A percentile compares a stretch with the other conserved stretches of the same genome.
phyloP scores from a whole-genome alignment of 1,140 invertebrate species.

The Delia radicum region DNA sequence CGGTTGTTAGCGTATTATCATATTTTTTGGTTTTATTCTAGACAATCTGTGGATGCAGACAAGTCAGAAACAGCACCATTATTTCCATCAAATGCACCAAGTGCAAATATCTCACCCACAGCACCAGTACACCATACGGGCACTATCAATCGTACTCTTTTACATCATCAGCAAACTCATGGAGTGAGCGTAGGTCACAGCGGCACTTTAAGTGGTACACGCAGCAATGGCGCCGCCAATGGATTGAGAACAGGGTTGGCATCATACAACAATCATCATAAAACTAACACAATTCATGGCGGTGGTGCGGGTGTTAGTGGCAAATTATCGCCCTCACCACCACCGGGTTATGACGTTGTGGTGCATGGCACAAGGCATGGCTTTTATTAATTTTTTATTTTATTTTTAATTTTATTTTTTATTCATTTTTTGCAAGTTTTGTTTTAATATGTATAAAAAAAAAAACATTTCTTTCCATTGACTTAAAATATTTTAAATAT shows the following conservation, averaged over 20 bases:
- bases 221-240: constrained; percentile 38
- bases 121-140: constrained; percentile 44
- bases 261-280: constrained; percentile 42
- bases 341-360: constrained; percentile 55
- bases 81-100: constrained; percentile 52
- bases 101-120: constrained; percentile 51
- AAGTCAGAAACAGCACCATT: constrained; percentile 48
- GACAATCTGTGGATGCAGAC: constrained; percentile 46
- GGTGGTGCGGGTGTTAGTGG: constrained; percentile 30
- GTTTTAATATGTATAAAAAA: too few species aligned
- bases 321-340: constrained; percentile 46
- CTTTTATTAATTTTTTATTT: constrained; percentile 43
- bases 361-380: constrained; percentile 58
- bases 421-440: constrained; percentile 13
- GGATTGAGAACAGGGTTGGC: constrained; percentile 55
- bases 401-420: constrained; percentile 17
- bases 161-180: constrained; percentile 51
- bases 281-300: constrained; percentile 46
- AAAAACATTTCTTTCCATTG: too few species aligned
- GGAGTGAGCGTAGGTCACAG: constrained; percentile 27
- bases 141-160: constrained; percentile 52
- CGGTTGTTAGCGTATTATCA: background rate
- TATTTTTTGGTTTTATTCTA: constrained; percentile 12
- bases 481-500: too few species aligned
- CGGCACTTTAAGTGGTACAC: constrained; percentile 28